Percentiles rank a stretch among this genome's conserved stretches.
phyloP scores from a whole-genome alignment of 64 coral and sea anemone species.

The Stichodactyla helianthus region DNA sequence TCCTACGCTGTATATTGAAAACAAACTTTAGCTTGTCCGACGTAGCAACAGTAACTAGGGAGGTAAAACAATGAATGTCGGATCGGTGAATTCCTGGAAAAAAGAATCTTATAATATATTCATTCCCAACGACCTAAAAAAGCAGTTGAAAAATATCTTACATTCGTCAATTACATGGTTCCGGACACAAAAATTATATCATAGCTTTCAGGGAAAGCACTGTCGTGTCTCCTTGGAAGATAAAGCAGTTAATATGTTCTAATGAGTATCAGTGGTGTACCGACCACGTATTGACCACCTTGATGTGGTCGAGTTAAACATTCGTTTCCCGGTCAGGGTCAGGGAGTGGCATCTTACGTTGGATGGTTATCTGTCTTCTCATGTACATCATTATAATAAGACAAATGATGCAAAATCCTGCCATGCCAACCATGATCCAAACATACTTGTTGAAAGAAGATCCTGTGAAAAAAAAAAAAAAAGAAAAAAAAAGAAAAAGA shows the following conservation, averaged over 20 bases:
- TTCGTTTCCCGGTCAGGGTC: slow-evolving; percentile 54
- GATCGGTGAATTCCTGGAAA: no score
- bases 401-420: slow-evolving; percentile 32
- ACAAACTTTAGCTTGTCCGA: no score
- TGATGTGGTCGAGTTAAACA: neutral
- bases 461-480: neutral
- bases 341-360: slow-evolving; percentile 1
- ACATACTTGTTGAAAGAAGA: slow-evolving; percentile 8
- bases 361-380: slow-evolving; percentile 9
- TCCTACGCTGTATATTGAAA: no score
- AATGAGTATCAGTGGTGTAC: no score
- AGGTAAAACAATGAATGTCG: no score
- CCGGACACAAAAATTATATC: neutral
- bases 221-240: neutral
- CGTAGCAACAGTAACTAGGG: no score
- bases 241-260: no score
- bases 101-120: neutral
- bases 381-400: slow-evolving; percentile 40
- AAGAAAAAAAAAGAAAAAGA: neutral
- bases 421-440: slow-evolving; percentile 44
- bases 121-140: neutral
- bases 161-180: neutral
- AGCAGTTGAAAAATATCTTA: neutral
- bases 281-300: no score
- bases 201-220: neutral